These are phyloP conservation scores for Embiotoca jacksoni DNA, from an alignment of 2,113 vertebrate species.

Conservation along the genomic window DNA sequence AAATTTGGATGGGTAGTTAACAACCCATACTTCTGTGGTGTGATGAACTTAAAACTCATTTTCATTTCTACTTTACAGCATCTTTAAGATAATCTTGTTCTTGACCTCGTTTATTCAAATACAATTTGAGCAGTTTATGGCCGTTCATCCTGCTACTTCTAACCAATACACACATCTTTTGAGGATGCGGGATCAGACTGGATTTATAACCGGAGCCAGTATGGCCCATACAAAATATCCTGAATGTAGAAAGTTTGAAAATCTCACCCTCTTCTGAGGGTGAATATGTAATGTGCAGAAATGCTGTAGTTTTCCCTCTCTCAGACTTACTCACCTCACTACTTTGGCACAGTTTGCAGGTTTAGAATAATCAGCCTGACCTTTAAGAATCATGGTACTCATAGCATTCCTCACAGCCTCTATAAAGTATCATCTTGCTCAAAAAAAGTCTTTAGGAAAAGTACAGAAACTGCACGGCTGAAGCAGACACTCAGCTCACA, in stretches of 20 bases:
- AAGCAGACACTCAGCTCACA: slow-evolving; percentile 31
- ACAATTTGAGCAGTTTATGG: no score
- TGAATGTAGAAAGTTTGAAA: neutral
- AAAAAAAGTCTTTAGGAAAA: slow-evolving; percentile 6
- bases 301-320: neutral
- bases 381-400: slow-evolving; percentile 27
- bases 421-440: slow-evolving; percentile 2
- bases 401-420: slow-evolving; percentile 1
- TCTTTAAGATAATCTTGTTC: no score
- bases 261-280: neutral
- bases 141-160: neutral
- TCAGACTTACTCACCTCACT: neutral
- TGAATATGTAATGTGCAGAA: neutral
- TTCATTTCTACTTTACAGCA: no score
- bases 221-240: neutral
- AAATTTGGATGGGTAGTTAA: no score
- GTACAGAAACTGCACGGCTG: neutral
- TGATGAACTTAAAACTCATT: no score
- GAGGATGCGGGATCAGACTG: neutral
- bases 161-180: neutral
- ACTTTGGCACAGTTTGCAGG: neutral
- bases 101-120: no score
- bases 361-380: slow-evolving; percentile 48
- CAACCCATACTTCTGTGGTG: no score
- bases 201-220: neutral